A percentile compares a stretch with the other conserved stretches of the same genome.
phyloP scores from a whole-genome alignment of 2,888 invertebrate species.

The Netelia fuscicornis region DNA sequence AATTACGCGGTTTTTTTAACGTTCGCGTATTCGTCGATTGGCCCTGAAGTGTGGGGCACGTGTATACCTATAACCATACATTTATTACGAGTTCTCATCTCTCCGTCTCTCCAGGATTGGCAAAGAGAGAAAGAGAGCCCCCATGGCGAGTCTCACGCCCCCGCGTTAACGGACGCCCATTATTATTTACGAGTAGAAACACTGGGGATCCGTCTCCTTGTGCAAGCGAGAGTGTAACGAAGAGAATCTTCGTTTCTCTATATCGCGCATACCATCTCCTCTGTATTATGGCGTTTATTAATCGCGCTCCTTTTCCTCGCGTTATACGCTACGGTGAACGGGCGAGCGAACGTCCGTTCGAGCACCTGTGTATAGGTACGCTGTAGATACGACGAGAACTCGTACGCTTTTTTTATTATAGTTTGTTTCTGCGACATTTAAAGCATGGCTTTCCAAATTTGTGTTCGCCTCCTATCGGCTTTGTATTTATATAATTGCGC shows the following conservation, averaged over 20 bases:
- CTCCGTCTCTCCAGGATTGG: slow-evolving; percentile 48
- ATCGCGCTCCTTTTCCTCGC: slow-evolving; percentile 54
- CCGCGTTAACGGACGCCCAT: slow-evolving; percentile 74
- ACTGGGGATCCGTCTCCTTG: slow-evolving; percentile 18
- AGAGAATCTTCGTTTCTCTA: slow-evolving; percentile 44
- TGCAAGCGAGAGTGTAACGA: slow-evolving; percentile 43
- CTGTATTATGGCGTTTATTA: slow-evolving; percentile 63
- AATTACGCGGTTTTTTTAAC: neutral
- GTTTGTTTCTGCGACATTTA: neutral
- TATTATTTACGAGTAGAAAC: slow-evolving; percentile 78
- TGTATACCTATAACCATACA: neutral
- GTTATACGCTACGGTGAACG: slow-evolving; percentile 12
- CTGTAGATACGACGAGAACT: neutral
- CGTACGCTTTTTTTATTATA: neutral
- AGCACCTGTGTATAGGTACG: slow-evolving; percentile 45
- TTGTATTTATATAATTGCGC: neutral
- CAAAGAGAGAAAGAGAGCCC: slow-evolving; percentile 57
- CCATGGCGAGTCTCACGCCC: slow-evolving; percentile 78
- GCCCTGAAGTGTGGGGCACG: neutral
- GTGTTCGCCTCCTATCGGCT: neutral
- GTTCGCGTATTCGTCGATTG: neutral
- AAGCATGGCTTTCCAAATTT: too few species aligned
- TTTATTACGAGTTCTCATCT: slow-evolving; percentile 52
- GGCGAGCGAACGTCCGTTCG: slow-evolving; percentile 31
- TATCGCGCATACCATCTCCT: slow-evolving; percentile 28